phyloP scores from a whole-genome alignment of 1,140 invertebrate genomes.

The Megalonaias nervosa region DNA sequence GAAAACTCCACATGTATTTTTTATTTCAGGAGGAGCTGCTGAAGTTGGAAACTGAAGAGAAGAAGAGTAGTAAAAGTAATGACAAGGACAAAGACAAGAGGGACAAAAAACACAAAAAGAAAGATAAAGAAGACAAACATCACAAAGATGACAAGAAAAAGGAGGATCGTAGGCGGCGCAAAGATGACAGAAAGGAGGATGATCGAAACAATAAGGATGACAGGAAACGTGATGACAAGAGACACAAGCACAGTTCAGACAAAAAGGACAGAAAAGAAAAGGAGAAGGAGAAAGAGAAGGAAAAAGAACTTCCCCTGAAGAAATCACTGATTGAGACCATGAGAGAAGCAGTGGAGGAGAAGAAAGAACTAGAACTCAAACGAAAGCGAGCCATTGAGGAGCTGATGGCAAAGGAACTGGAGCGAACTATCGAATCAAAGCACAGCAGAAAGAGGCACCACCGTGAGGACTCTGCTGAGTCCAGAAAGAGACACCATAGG shows the following conservation, averaged over 20 bases:
- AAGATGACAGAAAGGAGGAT: conserved; percentile 25
- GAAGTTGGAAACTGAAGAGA: conserved; percentile 32
- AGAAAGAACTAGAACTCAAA: conserved; percentile 25
- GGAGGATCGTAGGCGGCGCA: conserved; percentile 16
- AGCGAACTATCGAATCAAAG: conserved; percentile 9
- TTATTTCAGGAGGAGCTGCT: conserved; percentile 25
- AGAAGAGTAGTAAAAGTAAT: conserved; percentile 33
- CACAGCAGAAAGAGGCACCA: conserved; percentile 1
- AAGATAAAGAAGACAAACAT: conserved; percentile 69
- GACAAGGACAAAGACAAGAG: conserved; percentile 63
- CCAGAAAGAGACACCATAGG: conserved; percentile 2
- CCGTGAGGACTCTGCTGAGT: no score
- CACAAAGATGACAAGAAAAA: conserved; percentile 62
- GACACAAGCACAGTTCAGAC: conserved; percentile 23
- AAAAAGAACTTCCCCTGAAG: conserved; percentile 25
- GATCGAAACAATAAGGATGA: conserved; percentile 24
- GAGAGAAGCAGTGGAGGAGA: background rate
- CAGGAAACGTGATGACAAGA: conserved; percentile 14
- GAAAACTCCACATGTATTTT: no score
- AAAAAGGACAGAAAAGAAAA: conserved; percentile 9
- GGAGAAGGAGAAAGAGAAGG: conserved; percentile 20
- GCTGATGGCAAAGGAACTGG: conserved; percentile 24
- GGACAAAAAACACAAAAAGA: conserved; percentile 48
- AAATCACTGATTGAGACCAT: conserved; percentile 28
- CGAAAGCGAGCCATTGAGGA: conserved; percentile 33